Base-by-base conservation (phyloP, 2,113 vertebrate genomes). In the Siniperca knerii region DNA sequence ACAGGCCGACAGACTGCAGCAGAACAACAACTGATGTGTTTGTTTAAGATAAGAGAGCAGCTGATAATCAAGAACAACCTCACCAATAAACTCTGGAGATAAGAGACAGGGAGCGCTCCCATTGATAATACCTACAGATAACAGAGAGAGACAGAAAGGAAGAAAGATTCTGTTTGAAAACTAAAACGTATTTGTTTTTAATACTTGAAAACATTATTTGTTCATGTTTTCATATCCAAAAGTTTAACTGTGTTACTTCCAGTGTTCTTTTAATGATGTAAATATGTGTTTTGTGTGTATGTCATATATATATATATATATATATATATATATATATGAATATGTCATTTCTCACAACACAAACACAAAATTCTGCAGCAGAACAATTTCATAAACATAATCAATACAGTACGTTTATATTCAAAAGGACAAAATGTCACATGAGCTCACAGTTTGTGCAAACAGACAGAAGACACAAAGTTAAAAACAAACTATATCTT, bases 31-130 rank as follows among this genome's bases (percentile, higher is more conserved):
- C 82, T 77, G 75, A 80, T 55, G 82, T 81, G 90, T 90, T 90
- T 90, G 87, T 85, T 77, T 71, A 73, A 93, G 92, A 93, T 93
- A 93, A 91, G 86, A 87, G 18, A 84, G 73, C 64, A 82, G 76
- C 91, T 84, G 90, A 90, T 87, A 86, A 86, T 90, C 85, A 91
- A 85, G 82, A 52, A 52, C 48, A 80, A 65, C 66, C 86, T 85
- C 90, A 71, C 92, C 89, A 90, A 85, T 87, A 87, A 90, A 71
- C 55, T 61, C n/a, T 60, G 61, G 44, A 92, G 91, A 93, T 90
- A 92, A 91, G 69, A 88, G 29, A 40, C 12, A 4, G 12, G 37
- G 54, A 79, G 33, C 60, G 65, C 77, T 75, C 84, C 61, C 72
- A 40, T 81, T 81, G 62, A 54, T 88, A 91, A 91, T 82, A 74